phyloP scores from a whole-genome alignment of 1,140 invertebrate species.

The Planococcus citri region DNA sequence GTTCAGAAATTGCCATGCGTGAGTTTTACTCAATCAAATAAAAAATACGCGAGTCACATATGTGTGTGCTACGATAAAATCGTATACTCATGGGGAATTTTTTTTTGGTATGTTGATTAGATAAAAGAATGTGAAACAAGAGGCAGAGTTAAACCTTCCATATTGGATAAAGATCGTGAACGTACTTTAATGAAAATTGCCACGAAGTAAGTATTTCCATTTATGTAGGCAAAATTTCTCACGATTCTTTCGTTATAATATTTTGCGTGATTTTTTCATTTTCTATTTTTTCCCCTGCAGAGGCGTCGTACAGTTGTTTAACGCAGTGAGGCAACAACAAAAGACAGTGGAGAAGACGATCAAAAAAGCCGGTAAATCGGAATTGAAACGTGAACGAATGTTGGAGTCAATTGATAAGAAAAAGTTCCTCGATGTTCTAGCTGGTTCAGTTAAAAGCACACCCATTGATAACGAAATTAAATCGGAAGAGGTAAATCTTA shows the following conservation, averaged over 20 bases:
- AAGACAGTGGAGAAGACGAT: constrained; percentile 59
- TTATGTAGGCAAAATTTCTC: neutral
- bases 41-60: too few species aligned
- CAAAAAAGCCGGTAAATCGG: constrained; percentile 55
- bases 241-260: neutral
- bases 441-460: constrained; percentile 52
- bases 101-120: constrained; percentile 35
- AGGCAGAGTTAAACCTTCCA: constrained; percentile 57
- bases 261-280: neutral
- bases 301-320: constrained; percentile 84
- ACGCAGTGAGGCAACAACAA: constrained; percentile 76
- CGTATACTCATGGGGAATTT: neutral
- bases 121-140: constrained; percentile 49
- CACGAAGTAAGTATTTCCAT: constrained; percentile 42
- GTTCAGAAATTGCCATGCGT: too few species aligned
- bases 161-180: constrained; percentile 59
- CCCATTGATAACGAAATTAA: constrained; percentile 29
- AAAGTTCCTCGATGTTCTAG: constrained; percentile 66
- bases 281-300: constrained; percentile 40
- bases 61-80: too few species aligned
- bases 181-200: constrained; percentile 65
- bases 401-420: constrained; percentile 67
- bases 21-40: too few species aligned
- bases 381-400: constrained; percentile 68
- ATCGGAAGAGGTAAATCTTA: neutral